A percentile compares a stretch with the other conserved stretches of the same genome.
Conservation (phyloP, 2,797 vertebrate genomes). For the Xenops minutus region DNA sequence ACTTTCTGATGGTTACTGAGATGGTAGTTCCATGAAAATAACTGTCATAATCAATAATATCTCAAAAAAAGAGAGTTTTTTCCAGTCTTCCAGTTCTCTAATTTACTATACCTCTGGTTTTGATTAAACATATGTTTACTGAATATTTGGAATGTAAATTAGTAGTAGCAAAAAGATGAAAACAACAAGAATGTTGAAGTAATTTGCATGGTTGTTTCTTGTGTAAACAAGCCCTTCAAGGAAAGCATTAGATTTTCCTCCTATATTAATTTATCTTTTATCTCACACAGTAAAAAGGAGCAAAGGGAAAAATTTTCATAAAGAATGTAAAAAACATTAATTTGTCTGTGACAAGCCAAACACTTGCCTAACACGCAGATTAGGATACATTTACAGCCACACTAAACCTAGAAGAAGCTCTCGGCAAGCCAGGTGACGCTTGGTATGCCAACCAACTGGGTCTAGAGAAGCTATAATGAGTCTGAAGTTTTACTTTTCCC, state of each 20-base stretch:
- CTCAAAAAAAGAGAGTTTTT: background rate
- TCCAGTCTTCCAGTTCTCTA: background rate
- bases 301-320: background rate
- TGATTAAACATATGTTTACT: background rate
- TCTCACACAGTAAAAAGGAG: background rate
- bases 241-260: background rate
- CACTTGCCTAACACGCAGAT: background rate
- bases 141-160: background rate
- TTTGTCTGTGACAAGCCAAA: background rate
- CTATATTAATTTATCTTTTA: background rate
- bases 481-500: conserved; percentile 21
- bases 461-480: background rate
- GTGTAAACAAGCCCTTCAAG: background rate
- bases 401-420: background rate
- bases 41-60: background rate
- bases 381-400: background rate
- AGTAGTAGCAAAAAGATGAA: background rate
- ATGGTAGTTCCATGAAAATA: background rate
- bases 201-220: background rate
- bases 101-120: background rate
- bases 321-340: background rate
- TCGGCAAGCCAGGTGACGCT: background rate
- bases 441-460: background rate
- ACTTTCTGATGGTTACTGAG: background rate
- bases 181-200: background rate